Conservation (phyloP, 2,888 invertebrate genomes). For the Drosophila tripunctata region DNA sequence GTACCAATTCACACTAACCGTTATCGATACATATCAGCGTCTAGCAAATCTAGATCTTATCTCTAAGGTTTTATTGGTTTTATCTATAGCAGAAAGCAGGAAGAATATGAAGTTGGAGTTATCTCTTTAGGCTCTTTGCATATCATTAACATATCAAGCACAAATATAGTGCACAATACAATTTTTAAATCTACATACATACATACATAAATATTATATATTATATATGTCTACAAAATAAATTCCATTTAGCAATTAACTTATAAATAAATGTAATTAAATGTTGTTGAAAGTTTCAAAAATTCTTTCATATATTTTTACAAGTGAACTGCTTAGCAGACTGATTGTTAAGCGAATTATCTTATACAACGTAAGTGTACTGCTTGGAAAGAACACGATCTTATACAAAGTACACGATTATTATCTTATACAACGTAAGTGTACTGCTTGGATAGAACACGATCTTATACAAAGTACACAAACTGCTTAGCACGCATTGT, state of each 20-base stretch:
- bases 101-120: neutral
- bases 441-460: too few relatives aligned
- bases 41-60: conserved; percentile 31
- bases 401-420: too few relatives aligned
- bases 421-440: too few relatives aligned
- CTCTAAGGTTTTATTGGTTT: conserved; percentile 21
- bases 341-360: too few relatives aligned
- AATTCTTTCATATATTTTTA: too few relatives aligned
- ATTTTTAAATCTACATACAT: too few relatives aligned
- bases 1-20: neutral
- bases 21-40: conserved; percentile 69
- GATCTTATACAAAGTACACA: too few relatives aligned
- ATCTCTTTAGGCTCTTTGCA: conserved; percentile 4
- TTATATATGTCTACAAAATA: conserved; percentile 17
- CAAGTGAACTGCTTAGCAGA: neutral
- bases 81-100: neutral
- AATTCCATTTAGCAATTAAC: conserved; percentile 27
- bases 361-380: neutral
- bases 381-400: too few relatives aligned
- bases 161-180: conserved; percentile 40
- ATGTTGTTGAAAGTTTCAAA: conserved; percentile 24
- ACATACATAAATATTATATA: conserved; percentile 20
- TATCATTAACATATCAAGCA: conserved; percentile 55
- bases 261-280: conserved; percentile 23
- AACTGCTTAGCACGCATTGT: too few relatives aligned